Base-by-base conservation (phyloP, 2,888 invertebrate genomes). In the Meta bourneti region DNA sequence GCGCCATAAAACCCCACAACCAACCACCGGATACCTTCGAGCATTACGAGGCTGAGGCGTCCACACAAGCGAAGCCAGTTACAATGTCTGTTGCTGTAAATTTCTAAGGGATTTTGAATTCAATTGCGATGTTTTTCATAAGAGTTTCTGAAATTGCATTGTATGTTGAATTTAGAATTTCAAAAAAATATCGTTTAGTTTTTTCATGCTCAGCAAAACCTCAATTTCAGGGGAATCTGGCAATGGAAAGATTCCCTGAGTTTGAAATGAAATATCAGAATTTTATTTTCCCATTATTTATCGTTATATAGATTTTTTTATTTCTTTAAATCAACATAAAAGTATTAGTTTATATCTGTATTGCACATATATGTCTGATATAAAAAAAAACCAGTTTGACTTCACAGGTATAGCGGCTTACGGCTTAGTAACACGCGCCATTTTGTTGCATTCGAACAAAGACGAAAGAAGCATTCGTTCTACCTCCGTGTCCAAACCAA, bases 381-480 rank as follows among this genome's bases (percentile, higher is more conserved):
- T 48, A 75, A 74, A 79, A 84, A 75, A n/a, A 7, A n/a, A 19
- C 16, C 54, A 48, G 20, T 75, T 75, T 75, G 75, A 61, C 74
- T 84, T 84, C 54, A 74, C 74, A 54, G 72, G 84, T 75, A 84
- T 75, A 84, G 84, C 84, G 74, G 84, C 75, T 51, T 51, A 69
- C 7, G 78, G 19, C 11, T 34, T 34, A 34, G 19, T 74, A 11
- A 70, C 6, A 77, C 75, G 86, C 86, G 90, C 90, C 90, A 86
- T 91, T 91, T 91, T 86, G 70, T 86, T 81, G 86, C 77, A 70
- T 85, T 82, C 75, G 81, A 82, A 81, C 90, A 82, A 86, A 91
- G 90, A 81, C 82, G 77, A 52, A 7, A 34, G 90, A 80, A 84
- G 90, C 71, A 16, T 19, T 7, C 4, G 54, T 54, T n/a, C 34